Evolutionary conservation across 2,113 vertebrate species (phyloP), one percentile per base, ranked within the genome.

Genomic region (Nymphicus hollandicus): DNA sequence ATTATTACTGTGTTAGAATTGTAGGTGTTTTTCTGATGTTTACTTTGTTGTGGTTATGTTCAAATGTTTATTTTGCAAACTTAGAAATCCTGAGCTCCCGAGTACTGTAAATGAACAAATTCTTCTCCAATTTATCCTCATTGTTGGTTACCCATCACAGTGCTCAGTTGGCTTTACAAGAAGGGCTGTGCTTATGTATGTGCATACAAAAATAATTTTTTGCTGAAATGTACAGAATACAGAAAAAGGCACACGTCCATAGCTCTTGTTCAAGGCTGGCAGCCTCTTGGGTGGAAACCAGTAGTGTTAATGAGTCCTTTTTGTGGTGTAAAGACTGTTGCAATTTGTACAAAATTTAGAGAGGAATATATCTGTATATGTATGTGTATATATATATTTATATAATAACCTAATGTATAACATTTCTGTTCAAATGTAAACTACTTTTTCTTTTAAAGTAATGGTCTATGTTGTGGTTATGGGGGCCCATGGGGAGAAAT

Each of bases 401-500:
- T 97, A 72, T 64, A 82, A 37, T 94, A 94, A 96, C 35, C 96
- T 93, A 95, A 95, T 97, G 60, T 97, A 86, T 91, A 92, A 25
- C 95, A 86, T 95, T 88, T 10, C 43, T 94, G 73, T 96, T 97
- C 88, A 83, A 96, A 97, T 98, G 92, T 96, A 95, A 93, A 94
- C 50, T 95, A 70, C 24, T 88, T 96, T 92, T 78, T 73, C 22
- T 88, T 93, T 88, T 86, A 77, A 96, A 96, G 84, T 95, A 91
- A 74, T 76, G 50, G 82, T 86, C 87, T 93, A 0, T 82, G 73
- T 88, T 88, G 46, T 95, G 46, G 64, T 95, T 96, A 13, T 91
- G 87, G 55, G 64, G 13, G 27, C 16, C 88, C 4, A 2, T n/a
- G 79, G 69, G 70, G 19, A 71, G 77, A 64, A 74, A 68, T 28